Base-by-base conservation (phyloP, 2,113 vertebrate genomes). In the Girardinichthys multiradiatus region DNA sequence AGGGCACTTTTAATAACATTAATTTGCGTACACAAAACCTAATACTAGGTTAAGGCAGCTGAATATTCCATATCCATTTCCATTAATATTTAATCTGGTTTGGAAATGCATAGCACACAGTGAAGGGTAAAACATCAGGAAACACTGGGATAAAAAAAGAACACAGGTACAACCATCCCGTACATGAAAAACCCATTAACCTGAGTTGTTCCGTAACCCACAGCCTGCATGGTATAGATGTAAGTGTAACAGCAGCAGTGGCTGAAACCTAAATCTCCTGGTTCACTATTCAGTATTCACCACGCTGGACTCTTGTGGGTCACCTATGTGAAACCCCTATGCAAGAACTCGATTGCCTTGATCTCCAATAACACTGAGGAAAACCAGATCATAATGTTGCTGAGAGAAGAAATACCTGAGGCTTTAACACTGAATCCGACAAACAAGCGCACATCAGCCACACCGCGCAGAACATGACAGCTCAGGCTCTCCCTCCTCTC, bases 391-490 rank as follows among this genome's bases (percentile, higher is more conserved):
- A 54, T 54, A 54, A 54, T n/a, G 24, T 1, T 24, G 24, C 24
- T 54, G 48, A 5, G 48, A n/a, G 48, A 21, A 54, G 48, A 48
- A 24, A 48, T 14, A 0, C 11, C 12, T 42, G 39, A 45, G 42
- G 42, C 14, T 45, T 45, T 45, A 45, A 15, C 14, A 45, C 62
- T 76, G 71, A 69, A 83, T 77, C 42, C 81, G 77, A 86, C 72
- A 76, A 83, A 75, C 72, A 73, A 66, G 73, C 84, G 79, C 83
- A 84, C 91, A 84, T 81, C 86, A 87, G 82, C 71, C 82, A 45
- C 82, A 74, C 74, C 83, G 82, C 78, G 63, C 85, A 78, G 68
- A 85, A 74, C 80, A 86, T 87, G 85, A 90, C 89, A 90, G 83
- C 86, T 86, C 84, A 35, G 72, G 65, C 73, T 68, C 57, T 35